These are phyloP conservation scores for Myotis lucifugus DNA, from an alignment of 2,113 vertebrate genomes.

Conservation along the genomic window DNA sequence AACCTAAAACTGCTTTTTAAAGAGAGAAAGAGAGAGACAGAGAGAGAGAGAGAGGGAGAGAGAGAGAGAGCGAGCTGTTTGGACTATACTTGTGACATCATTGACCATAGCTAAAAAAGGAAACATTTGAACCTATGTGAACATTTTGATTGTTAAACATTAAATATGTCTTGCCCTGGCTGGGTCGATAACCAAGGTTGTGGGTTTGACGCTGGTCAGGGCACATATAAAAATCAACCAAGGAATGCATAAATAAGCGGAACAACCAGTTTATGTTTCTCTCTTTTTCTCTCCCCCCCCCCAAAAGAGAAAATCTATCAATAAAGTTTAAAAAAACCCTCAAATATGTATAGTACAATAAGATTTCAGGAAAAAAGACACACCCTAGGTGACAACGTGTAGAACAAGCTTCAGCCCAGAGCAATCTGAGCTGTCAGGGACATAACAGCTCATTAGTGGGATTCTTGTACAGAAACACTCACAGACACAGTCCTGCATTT, in stretches of 20 bases:
- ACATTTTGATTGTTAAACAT: constrained; percentile 74
- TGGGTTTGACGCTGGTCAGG: neutral
- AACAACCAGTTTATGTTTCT: neutral
- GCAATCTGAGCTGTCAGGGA: constrained; percentile 4
- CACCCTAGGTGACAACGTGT: neutral
- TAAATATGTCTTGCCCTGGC: neutral
- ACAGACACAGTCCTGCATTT: neutral
- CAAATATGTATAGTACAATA: neutral
- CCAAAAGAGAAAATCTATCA: neutral
- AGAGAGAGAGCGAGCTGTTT: neutral
- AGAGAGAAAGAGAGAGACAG: neutral
- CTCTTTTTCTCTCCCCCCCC: neutral
- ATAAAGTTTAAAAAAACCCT: neutral
- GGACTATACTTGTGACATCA: constrained; percentile 9
- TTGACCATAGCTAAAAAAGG: constrained; percentile 55
- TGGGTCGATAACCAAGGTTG: neutral
- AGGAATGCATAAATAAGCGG: neutral
- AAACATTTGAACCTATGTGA: constrained; percentile 55
- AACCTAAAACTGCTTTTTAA: neutral
- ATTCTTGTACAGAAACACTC: neutral
- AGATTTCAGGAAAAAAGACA: neutral
- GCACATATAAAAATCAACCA: neutral
- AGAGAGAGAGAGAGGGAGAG: neutral
- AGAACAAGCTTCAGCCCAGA: neutral
- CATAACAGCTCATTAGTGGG: neutral